phyloP scores from a whole-genome alignment of 2,113 vertebrate species.

The Cyprinus carpio region DNA sequence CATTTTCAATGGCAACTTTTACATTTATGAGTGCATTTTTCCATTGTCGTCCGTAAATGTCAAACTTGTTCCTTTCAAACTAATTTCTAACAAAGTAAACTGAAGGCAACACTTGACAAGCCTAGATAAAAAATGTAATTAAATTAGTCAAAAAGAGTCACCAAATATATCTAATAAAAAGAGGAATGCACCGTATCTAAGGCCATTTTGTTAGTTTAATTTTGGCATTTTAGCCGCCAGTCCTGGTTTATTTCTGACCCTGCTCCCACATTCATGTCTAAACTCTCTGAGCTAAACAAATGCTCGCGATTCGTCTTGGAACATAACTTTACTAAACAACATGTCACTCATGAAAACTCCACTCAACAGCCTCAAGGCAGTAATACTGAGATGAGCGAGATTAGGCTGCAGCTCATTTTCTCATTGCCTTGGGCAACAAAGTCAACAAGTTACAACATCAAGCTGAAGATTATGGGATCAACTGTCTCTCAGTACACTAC shows the following conservation, averaged over 20 bases:
- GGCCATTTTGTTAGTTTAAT: neutral
- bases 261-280: neutral
- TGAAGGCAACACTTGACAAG: neutral
- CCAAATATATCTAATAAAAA: neutral
- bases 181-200: neutral
- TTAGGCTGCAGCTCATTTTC: neutral
- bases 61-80: neutral
- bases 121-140: neutral
- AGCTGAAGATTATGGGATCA: neutral
- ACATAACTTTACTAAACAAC: constrained; percentile 6
- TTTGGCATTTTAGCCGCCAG: neutral
- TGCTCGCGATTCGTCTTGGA: neutral
- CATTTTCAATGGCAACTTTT: too few species aligned
- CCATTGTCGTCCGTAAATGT: too few species aligned
- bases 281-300: constrained; percentile 1
- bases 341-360: neutral
- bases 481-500: neutral
- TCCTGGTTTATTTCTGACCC: neutral
- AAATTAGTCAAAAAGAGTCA: neutral
- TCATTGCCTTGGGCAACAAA: neutral
- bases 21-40: too few species aligned
- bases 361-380: neutral
- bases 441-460: constrained; percentile 22
- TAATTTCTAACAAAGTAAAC: neutral
- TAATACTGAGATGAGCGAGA: neutral